Evolutionary conservation across 2,888 invertebrate species (phyloP), one percentile per base, ranked within the genome.

Genomic region (Apotomis capreana): DNA sequence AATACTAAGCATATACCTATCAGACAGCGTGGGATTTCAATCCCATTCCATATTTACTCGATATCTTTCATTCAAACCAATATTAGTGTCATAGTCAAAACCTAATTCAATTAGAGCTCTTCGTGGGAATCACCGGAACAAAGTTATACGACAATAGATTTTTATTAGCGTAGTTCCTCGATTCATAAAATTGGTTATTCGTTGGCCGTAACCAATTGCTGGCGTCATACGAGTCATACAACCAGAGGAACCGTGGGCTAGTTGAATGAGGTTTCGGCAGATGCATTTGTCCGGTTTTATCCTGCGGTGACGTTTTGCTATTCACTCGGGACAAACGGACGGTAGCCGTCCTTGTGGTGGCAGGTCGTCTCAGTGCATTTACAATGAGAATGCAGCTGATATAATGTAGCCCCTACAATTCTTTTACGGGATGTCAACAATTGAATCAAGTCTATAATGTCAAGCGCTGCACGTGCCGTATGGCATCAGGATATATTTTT

Each of bases 111-210:
- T 68, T 68, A 74, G 55, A 72, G 67, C 73, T 70, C 69, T 77
- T 81, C 84, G 84, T 87, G 88, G 84, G 85, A 87, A 86, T 81
- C 78, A 74, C 75, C 78, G 77, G 80, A 81, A 75, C 77, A 75
- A 76, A 76, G 73, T 77, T 78, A 77, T 78, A 61, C 76, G 26
- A 89, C 89, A 89, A 89, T 87, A 77, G 81, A 75, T 75, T 73
- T 75, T 84, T 85, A 72, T 84, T 80, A 82, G 84, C 88, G 85
- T 89, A 86, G 83, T 87, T 90, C 90, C 90, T 86, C 86, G 78
- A 84, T 89, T 85, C 82, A 84, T 83, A 75, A 82, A 83, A 86
- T 84, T 79, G 82, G 74, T 74, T 79, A 80, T 78, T 78, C 80
- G 80, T 76, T 73, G 77, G 78, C 84, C 86, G 87, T 86, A 83